Base-by-base conservation (phyloP, 2,113 vertebrate genomes). In the Sinosuthora webbiana region DNA sequence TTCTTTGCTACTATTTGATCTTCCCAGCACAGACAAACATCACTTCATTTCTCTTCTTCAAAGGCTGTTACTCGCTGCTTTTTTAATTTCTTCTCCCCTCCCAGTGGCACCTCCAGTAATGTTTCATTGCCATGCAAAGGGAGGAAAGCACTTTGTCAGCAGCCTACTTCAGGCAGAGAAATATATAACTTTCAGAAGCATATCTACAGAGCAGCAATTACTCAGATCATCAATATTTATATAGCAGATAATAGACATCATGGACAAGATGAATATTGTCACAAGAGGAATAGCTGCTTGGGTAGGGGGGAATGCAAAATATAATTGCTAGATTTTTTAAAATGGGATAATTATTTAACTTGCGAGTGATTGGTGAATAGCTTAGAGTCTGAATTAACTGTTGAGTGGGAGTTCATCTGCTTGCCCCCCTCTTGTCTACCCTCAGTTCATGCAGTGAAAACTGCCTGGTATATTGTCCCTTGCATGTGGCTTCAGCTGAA, bases 211-310 rank as follows among this genome's bases (percentile, higher is more conserved):
- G 85, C 75, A 85, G 86, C 81, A 95, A 90, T 95, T 96, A 96
- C 91, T 90, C 87, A 96, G 93, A 93, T 95, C 86, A 97, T 96
- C 94, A 96, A 88, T 94, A 94, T 97, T 96, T 96, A 96, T 96
- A 93, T 89, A 95, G 90, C 89, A 94, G 92, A 92, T 94, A 94
- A 94, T 95, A 97, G 82, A 92, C 76, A 81, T 96, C 85, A 81
- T 28, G 90, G 94, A 90, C 94, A 94, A 90, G 89, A 83, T 89
- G 86, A 92, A 93, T 94, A 82, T 93, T 95, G 93, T 94, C 92
- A 92, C 69, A 93, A 78, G 79, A 95, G 65, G 69, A 84, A 16
- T 78, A 88, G 75, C 76, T 95, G 21, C 68, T 78, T 78, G 49
- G n/a, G 8, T 41, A n/a, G 27, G 35, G 23, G 50, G 23, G 4